phyloP scores from a whole-genome alignment of 2,888 invertebrate genomes.

The Morpho achilles region DNA sequence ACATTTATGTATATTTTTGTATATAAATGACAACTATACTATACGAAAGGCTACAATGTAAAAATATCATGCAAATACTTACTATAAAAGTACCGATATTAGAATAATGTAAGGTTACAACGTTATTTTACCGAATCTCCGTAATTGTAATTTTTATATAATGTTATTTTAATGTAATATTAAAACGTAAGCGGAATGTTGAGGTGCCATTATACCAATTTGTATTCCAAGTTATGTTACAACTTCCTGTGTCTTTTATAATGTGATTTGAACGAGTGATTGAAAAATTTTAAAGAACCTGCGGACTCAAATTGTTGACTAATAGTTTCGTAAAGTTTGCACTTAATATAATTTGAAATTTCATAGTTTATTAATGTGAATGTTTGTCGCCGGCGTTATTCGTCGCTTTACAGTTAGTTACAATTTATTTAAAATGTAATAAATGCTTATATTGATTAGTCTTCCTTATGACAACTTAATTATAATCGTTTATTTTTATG shows the following conservation, averaged over 20 bases:
- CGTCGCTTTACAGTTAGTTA: slow-evolving; percentile 11
- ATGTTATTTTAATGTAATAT: slow-evolving; percentile 67
- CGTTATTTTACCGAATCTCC: slow-evolving; percentile 72
- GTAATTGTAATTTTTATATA: slow-evolving; percentile 70
- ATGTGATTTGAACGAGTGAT: slow-evolving; percentile 11
- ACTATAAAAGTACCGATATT: slow-evolving; percentile 50
- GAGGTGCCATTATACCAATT: slow-evolving; percentile 75
- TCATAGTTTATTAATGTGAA: slow-evolving; percentile 13
- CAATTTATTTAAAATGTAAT: slow-evolving; percentile 15
- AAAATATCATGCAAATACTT: slow-evolving; percentile 61
- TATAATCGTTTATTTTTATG: slow-evolving; percentile 52
- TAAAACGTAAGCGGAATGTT: slow-evolving; percentile 64
- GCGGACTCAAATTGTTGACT: slow-evolving; percentile 18
- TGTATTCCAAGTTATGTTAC: slow-evolving; percentile 59
- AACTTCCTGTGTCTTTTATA: slow-evolving; percentile 33
- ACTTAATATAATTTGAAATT: slow-evolving; percentile 11
- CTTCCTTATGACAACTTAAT: slow-evolving; percentile 59
- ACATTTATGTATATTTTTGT: slow-evolving; percentile 77
- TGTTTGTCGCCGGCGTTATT: slow-evolving; percentile 10
- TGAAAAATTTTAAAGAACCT: slow-evolving; percentile 6
- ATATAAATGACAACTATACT: slow-evolving; percentile 65
- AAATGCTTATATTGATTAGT: slow-evolving; percentile 42
- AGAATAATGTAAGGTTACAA: slow-evolving; percentile 46
- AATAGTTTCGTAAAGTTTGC: slow-evolving; percentile 9
- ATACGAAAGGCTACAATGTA: slow-evolving; percentile 55